A percentile compares a stretch with the other conserved stretches of the same genome.
Conservation (phyloP, 1,140 invertebrate genomes). For the Chlorops oryzae region DNA sequence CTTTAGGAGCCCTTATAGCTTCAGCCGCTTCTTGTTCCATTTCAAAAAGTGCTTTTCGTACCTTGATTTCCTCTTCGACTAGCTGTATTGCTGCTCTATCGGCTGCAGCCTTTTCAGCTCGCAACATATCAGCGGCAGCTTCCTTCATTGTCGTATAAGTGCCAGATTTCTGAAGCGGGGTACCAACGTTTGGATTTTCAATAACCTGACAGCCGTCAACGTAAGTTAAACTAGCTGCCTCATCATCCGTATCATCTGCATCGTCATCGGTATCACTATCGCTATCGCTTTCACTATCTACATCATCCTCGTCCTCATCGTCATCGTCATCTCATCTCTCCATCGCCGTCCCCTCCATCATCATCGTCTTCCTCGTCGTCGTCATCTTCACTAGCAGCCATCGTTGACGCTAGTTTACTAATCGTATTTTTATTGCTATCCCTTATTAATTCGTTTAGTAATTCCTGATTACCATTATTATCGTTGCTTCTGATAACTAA, state of each 20-base stretch:
- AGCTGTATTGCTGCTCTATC: conserved; percentile 4
- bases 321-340: conserved; percentile 4
- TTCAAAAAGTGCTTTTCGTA: neutral
- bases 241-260: conserved; percentile 29
- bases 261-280: conserved; percentile 34
- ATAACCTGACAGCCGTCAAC: conserved; percentile 43
- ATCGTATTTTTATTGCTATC: conserved; percentile 44
- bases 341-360: conserved; percentile 10
- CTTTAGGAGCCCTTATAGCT: no score
- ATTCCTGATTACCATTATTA: conserved; percentile 38
- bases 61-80: neutral
- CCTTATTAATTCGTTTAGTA: conserved; percentile 37
- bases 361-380: conserved; percentile 31
- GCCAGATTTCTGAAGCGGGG: conserved; percentile 38
- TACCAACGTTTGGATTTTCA: conserved; percentile 40
- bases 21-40: neutral
- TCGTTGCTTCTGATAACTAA: conserved; percentile 15
- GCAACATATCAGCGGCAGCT: conserved; percentile 14
- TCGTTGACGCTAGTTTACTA: conserved; percentile 30
- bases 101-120: conserved; percentile 4
- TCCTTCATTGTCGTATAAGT: conserved; percentile 40
- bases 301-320: conserved; percentile 34
- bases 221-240: conserved; percentile 29
- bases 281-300: conserved; percentile 19
- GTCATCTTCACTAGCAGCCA: conserved; percentile 10